These are phyloP conservation scores for Cheilinus undulatus DNA, from an alignment of 2,113 vertebrate species.

Conservation along the genomic window DNA sequence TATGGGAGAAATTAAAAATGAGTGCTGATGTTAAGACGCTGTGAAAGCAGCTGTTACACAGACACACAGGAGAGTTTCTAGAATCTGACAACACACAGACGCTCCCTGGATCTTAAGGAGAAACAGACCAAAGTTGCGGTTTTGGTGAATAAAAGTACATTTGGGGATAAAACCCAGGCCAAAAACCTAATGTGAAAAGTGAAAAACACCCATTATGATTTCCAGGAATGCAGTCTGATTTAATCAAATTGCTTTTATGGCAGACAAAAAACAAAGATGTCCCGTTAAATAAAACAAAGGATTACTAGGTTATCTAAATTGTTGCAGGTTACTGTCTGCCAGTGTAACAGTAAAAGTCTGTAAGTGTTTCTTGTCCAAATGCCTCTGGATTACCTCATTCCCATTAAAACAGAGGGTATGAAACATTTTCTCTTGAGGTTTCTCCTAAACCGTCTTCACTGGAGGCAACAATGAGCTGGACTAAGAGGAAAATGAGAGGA, in stretches of 20 bases:
- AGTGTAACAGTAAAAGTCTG: neutral
- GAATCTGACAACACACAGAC: neutral
- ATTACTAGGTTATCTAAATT: neutral
- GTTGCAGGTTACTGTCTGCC: neutral
- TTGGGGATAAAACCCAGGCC: neutral
- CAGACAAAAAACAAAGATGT: neutral
- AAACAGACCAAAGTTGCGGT: neutral
- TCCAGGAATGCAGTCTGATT: neutral
- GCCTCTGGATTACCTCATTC: constrained; percentile 21
- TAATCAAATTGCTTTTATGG: neutral
- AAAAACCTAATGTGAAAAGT: neutral
- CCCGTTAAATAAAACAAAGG: neutral
- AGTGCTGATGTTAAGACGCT: neutral
- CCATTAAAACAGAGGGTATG: neutral
- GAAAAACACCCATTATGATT: neutral
- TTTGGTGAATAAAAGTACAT: too few species aligned
- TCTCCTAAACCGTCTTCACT: constrained; percentile 30
- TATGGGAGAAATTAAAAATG: neutral
- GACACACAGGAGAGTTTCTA: neutral
- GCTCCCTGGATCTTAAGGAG: neutral
- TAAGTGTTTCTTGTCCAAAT: neutral
- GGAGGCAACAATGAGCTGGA: neutral
- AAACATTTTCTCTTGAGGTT: constrained; percentile 10
- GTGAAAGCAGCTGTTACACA: constrained; percentile 7
- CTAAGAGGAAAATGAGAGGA: constrained; percentile 20